Conservation (phyloP, 1,140 invertebrate species). For the Neodiprion fabricii region DNA sequence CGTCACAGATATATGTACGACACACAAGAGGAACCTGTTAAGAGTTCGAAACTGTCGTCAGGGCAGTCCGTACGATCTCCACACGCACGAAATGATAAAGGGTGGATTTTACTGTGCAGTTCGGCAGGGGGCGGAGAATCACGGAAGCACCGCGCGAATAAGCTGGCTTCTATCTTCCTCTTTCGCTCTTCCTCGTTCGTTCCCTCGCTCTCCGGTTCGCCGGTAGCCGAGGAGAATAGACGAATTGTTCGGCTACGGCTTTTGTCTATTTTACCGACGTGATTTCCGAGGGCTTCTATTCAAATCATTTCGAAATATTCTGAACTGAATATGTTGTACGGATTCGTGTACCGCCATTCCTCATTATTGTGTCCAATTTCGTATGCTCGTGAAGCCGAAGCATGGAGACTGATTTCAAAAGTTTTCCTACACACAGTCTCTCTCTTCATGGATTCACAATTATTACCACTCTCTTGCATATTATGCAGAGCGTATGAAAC, state of each 20-base stretch:
- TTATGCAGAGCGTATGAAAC: no score
- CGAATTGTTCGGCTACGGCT: background rate
- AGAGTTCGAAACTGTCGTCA: slow-evolving; percentile 3
- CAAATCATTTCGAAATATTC: slow-evolving; percentile 5
- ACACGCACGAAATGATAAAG: background rate
- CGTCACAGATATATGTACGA: no score
- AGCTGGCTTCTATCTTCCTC: no score
- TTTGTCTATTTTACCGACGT: slow-evolving; percentile 7
- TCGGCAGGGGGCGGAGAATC: background rate
- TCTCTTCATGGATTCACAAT: no score
- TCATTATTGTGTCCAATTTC: slow-evolving; percentile 4
- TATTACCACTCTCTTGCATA: no score
- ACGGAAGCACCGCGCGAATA: no score
- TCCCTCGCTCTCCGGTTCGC: background rate
- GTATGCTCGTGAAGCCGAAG: background rate
- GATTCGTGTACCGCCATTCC: slow-evolving; percentile 1
- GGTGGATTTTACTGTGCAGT: background rate
- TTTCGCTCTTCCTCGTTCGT: background rate
- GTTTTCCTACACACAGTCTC: background rate
- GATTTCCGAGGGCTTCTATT: slow-evolving; percentile 1
- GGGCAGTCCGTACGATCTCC: background rate
- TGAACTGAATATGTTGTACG: background rate
- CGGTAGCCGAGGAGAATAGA: slow-evolving; percentile 4
- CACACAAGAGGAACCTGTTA: background rate
- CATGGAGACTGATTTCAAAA: background rate